A percentile compares a stretch with the other conserved stretches of the same genome.
phyloP scores from a whole-genome alignment of 2,797 vertebrate species.

The Pseudochirops corinnae region DNA sequence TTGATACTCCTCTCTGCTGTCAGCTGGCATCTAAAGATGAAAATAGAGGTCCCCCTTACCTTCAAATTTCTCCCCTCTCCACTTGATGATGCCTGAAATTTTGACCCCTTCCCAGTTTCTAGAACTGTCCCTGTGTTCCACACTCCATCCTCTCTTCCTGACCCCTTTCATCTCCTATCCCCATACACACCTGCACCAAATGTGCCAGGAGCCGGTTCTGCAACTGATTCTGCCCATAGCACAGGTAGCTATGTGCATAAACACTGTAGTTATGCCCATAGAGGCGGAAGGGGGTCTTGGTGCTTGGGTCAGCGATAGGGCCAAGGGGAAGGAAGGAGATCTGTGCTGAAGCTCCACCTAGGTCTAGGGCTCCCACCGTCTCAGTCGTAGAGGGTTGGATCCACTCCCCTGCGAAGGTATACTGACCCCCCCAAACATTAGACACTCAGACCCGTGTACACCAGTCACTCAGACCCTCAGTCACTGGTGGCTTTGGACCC shows the following conservation, averaged over 20 bases:
- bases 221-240: conserved; percentile 89
- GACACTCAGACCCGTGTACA: neutral
- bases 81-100: neutral
- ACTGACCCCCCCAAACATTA: conserved; percentile 82
- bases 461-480: neutral
- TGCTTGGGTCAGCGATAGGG: conserved; percentile 81
- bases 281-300: conserved; percentile 86
- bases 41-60: conserved; percentile 91
- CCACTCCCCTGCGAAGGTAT: conserved; percentile 91
- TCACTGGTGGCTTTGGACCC: fast-evolving
- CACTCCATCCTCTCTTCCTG: fast-evolving
- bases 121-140: neutral
- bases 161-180: neutral
- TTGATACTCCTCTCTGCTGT: conserved; percentile 90
- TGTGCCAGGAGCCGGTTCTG: conserved; percentile 81
- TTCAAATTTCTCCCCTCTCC: conserved; percentile 33
- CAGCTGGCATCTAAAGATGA: conserved; percentile 92
- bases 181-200: conserved; percentile 67
- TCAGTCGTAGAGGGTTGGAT: conserved; percentile 81
- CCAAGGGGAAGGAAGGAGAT: conserved; percentile 90
- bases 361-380: conserved; percentile 91
- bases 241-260: conserved; percentile 94
- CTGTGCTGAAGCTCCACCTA: conserved; percentile 93
- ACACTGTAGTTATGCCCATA: conserved; percentile 89
- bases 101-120: neutral